These are phyloP conservation scores for Chelonoidis abingdonii DNA, from an alignment of 2,113 vertebrate genomes.

Conservation along the genomic window DNA sequence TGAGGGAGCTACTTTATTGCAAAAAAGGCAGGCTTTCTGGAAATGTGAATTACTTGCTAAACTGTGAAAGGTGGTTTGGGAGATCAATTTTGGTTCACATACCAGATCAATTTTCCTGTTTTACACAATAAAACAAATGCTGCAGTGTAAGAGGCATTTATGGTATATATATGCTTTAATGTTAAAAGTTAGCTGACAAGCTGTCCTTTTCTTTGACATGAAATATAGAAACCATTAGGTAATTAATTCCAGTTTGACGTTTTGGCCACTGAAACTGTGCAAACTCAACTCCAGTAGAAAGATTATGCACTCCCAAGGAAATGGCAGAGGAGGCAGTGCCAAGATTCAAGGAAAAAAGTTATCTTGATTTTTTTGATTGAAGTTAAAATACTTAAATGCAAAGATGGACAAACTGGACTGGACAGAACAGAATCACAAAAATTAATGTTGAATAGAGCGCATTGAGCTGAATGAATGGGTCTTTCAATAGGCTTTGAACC, in stretches of 20 bases:
- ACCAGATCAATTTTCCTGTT: slow-evolving; percentile 18
- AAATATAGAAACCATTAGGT: slow-evolving; percentile 36
- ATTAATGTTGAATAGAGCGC: slow-evolving; percentile 79
- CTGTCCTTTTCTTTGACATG: slow-evolving; percentile 49
- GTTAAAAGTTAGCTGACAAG: slow-evolving; percentile 28
- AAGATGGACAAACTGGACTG: slow-evolving; percentile 78
- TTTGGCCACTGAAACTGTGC: slow-evolving; percentile 53
- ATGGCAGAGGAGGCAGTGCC: slow-evolving; percentile 51
- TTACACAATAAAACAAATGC: slow-evolving; percentile 50
- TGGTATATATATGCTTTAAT: slow-evolving; percentile 22
- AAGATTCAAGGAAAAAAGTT: slow-evolving; percentile 73
- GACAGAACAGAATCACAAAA: slow-evolving; percentile 82
- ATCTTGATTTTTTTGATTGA: slow-evolving; percentile 76
- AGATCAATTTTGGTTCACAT: slow-evolving; percentile 2
- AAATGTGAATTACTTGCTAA: background rate
- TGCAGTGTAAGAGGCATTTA: slow-evolving; percentile 11
- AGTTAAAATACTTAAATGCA: slow-evolving; percentile 86
- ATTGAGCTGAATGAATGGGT: slow-evolving; percentile 81
- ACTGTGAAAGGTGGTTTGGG: slow-evolving; percentile 47
- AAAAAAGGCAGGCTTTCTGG: slow-evolving; percentile 27
- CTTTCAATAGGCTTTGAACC: slow-evolving; percentile 83
- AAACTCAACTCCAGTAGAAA: slow-evolving; percentile 54
- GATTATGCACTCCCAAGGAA: slow-evolving; percentile 31
- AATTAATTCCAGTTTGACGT: slow-evolving; percentile 55
- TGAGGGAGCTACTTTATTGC: slow-evolving; percentile 19